Evolutionary conservation across 2,113 vertebrate genomes (phyloP).

Genomic region (Nanorana parkeri): DNA sequence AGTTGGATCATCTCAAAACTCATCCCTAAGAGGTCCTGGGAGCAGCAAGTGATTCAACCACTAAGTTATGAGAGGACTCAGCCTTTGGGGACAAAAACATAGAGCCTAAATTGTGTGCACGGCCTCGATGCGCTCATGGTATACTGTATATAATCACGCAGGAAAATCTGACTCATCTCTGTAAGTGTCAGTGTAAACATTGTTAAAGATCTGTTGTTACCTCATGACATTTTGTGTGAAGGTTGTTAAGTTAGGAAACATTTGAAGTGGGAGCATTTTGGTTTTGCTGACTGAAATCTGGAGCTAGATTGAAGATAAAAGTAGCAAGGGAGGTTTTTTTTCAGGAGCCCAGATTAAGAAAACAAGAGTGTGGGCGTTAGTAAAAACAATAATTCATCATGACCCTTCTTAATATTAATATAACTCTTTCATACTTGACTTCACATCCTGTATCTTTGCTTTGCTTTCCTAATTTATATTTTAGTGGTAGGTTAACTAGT

Average conservation of each 20-base stretch:
- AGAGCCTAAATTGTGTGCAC: too few species aligned
- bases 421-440: slow-evolving; percentile 31
- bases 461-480: background rate
- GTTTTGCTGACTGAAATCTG: slow-evolving; percentile 79
- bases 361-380: slow-evolving; percentile 71
- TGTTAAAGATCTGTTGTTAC: slow-evolving; percentile 65
- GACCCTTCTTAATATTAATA: slow-evolving; percentile 1
- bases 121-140: too few species aligned
- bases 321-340: slow-evolving; percentile 76
- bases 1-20: too few species aligned
- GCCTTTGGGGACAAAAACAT: too few species aligned
- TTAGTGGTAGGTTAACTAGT: too few species aligned
- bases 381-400: slow-evolving; percentile 47
- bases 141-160: slow-evolving; percentile 21
- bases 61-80: too few species aligned
- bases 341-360: slow-evolving; percentile 60
- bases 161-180: slow-evolving; percentile 80
- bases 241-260: slow-evolving; percentile 75
- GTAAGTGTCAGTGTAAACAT: slow-evolving; percentile 75
- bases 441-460: slow-evolving; percentile 60
- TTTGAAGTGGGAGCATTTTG: slow-evolving; percentile 74
- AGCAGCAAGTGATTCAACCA: too few species aligned
- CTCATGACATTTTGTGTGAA: slow-evolving; percentile 68
- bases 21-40: too few species aligned
- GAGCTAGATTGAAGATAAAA: slow-evolving; percentile 72